Evolutionary conservation across 2,113 vertebrate genomes (phyloP).

Genomic region (Podocnemis expansa): DNA sequence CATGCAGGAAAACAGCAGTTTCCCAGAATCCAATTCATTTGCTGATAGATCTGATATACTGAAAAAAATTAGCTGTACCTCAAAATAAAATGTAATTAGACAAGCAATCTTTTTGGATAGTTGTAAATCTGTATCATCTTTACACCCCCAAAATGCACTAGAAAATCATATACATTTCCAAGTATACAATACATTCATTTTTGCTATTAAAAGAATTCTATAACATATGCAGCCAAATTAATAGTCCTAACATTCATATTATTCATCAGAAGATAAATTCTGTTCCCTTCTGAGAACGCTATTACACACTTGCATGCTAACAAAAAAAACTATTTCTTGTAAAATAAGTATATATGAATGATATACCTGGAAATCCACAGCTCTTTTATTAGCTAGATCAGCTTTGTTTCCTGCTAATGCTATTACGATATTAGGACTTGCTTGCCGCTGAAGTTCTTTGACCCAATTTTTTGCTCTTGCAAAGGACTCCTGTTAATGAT

Average conservation of each 20-base stretch:
- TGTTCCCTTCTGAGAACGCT: not conserved
- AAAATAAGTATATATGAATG: constrained; percentile 1
- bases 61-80: not conserved
- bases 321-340: not conserved
- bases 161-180: not conserved
- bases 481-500: constrained; percentile 93
- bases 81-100: not conserved
- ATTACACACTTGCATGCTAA: not conserved
- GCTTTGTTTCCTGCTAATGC: constrained; percentile 99
- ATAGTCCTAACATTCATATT: not conserved
- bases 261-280: not conserved
- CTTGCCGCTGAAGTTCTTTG: constrained; percentile 99
- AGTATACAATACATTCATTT: not conserved
- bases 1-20: not conserved
- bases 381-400: constrained; percentile 96
- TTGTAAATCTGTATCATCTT: not conserved
- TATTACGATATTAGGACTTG: constrained; percentile 99
- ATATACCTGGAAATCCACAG: constrained; percentile 97
- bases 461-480: constrained; percentile 99
- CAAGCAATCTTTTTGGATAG: not conserved
- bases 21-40: not conserved
- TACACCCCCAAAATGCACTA: not conserved
- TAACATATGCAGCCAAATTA: not conserved
- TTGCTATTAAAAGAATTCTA: constrained; percentile 6
- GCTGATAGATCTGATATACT: not conserved